Evolutionary conservation across 2,888 invertebrate genomes (phyloP).

Genomic region (Rhaphigaster nebulosa): DNA sequence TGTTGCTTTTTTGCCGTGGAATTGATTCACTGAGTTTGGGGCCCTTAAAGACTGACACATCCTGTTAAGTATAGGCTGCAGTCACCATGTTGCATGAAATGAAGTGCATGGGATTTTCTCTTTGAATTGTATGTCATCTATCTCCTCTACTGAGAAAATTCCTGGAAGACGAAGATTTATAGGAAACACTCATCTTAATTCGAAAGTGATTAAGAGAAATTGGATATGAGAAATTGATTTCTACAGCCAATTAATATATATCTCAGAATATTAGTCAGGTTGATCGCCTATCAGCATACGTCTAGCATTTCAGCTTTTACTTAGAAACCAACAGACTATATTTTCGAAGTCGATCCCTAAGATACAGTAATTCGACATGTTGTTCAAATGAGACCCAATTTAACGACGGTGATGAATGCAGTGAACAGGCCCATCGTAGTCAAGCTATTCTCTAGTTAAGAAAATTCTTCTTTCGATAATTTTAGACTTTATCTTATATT

Average conservation of each 20-base stretch:
- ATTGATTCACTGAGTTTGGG: too few species aligned
- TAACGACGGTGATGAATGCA: neutral
- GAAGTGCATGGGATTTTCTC: neutral
- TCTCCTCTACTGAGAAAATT: neutral
- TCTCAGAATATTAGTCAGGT: neutral
- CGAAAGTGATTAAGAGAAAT: neutral
- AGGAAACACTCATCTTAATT: neutral
- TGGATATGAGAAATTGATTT: neutral
- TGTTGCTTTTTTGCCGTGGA: too few species aligned
- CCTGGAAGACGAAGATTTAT: neutral
- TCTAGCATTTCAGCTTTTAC: neutral
- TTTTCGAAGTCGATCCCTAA: neutral
- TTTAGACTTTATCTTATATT: neutral
- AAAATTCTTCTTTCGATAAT: neutral
- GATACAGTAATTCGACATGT: neutral
- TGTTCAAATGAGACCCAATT: neutral
- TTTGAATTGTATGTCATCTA: neutral
- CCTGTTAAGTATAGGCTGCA: too few species aligned
- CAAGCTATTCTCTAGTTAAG: neutral
- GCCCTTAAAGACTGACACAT: too few species aligned
- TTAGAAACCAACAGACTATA: neutral
- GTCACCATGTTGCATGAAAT: too few species aligned
- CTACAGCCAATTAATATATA: neutral
- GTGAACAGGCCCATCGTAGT: neutral
- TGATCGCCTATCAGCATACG: neutral